Evolutionary conservation across 64 coral and sea anemone genomes (phyloP).

Genomic region (Pocillopora damicornis): DNA sequence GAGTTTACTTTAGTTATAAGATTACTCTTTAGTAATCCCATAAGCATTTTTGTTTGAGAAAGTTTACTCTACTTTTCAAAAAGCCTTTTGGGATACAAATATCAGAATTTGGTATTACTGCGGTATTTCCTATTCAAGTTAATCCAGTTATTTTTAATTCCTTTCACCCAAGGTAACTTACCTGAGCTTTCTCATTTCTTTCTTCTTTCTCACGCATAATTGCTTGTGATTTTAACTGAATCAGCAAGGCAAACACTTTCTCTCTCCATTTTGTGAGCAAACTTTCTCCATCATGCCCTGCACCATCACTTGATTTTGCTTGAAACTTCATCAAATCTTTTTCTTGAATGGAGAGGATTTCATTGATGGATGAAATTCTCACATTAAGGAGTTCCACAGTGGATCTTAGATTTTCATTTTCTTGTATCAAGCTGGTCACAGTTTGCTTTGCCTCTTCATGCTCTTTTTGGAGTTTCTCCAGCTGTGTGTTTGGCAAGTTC

Average conservation of each 20-base stretch:
- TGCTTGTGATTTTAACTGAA: slow-evolving; percentile 80
- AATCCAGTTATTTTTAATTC: too few species aligned
- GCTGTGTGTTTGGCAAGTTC: slow-evolving; percentile 67
- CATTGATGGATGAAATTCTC: slow-evolving; percentile 74
- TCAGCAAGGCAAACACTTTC: slow-evolving; percentile 91
- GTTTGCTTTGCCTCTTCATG: slow-evolving; percentile 56
- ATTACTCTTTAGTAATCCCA: too few species aligned
- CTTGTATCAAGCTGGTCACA: slow-evolving; percentile 43
- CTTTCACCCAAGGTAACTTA: background rate
- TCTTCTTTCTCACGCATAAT: slow-evolving; percentile 55
- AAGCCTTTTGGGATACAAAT: too few species aligned
- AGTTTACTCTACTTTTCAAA: too few species aligned
- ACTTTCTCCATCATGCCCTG: background rate
- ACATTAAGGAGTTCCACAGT: slow-evolving; percentile 76
- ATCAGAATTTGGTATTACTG: too few species aligned
- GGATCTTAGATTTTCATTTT: slow-evolving; percentile 74
- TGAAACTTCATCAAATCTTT: slow-evolving; percentile 59
- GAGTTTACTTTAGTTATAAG: too few species aligned
- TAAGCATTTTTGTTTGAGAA: too few species aligned
- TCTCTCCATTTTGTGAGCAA: slow-evolving; percentile 79
- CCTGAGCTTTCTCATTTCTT: slow-evolving; percentile 57
- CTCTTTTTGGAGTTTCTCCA: slow-evolving; percentile 64
- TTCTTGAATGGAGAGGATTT: slow-evolving; percentile 87
- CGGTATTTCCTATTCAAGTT: too few species aligned
- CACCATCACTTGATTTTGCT: background rate